phyloP scores from a whole-genome alignment of 2,113 vertebrate species.

The Mirza zaza region DNA sequence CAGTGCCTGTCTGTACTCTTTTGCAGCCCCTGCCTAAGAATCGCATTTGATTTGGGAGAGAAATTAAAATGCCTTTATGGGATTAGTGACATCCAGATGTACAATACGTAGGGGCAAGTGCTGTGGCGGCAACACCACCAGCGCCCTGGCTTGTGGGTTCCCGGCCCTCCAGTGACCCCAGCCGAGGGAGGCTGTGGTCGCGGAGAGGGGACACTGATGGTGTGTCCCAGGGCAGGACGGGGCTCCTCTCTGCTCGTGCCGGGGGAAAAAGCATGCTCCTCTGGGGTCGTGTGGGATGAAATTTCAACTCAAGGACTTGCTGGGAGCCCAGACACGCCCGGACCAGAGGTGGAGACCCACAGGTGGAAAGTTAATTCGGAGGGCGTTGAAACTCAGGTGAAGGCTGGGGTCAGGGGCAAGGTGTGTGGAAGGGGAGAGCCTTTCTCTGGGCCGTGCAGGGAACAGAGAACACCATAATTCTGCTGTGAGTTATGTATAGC shows the following conservation, averaged over 20 bases:
- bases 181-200: not conserved
- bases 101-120: not conserved
- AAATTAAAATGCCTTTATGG: not conserved
- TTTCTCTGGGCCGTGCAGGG: not conserved
- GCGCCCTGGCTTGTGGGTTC: accelerated
- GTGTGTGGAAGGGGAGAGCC: not conserved
- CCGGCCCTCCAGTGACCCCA: not conserved
- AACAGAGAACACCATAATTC: no score
- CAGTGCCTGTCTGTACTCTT: not conserved
- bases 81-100: not conserved
- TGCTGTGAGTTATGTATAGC: not conserved
- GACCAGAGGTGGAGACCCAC: not conserved
- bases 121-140: accelerated
- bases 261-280: not conserved
- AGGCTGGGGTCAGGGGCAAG: not conserved
- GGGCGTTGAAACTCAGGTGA: not conserved
- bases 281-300: no score
- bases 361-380: not conserved
- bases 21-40: not conserved
- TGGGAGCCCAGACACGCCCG: not conserved
- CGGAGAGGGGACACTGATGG: accelerated
- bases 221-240: not conserved
- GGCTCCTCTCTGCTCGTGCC: no score
- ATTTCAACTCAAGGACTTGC: not conserved
- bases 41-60: not conserved